Base-by-base conservation (phyloP, 2,888 invertebrate species). In the Polymixis flavicincta region DNA sequence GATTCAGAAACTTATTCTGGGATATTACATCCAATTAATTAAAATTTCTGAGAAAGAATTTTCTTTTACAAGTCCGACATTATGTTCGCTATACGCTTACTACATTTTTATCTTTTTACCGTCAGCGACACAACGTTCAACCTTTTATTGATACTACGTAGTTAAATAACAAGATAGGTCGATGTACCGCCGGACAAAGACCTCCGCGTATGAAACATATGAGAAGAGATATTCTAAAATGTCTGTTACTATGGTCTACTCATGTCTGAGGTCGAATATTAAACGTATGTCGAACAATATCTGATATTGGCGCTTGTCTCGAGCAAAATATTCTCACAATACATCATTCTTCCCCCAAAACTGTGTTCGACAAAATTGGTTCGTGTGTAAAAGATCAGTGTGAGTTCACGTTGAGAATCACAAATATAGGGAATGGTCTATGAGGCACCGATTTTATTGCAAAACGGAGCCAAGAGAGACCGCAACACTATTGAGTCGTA, bases 371-470 rank as follows among this genome's bases (percentile, higher is more conserved):
- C 82, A 85, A 89, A 92, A 92, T 90, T 91, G 90, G 89, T 90
- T 89, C 85, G 85, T 88, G 87, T 89, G 87, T 90, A 89, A 91
- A 90, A 90, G 89, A 91, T 92, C 90, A 85, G 78, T 72, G 76
- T 73, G 85, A 87, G 83, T 86, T 84, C 88, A 89, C 87, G 88
- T 84, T 74, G 84, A 69, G 90, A 92, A 91, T 92, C 89, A 89
- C 90, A 92, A 92, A 92, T 91, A 91, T 87, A 87, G 82, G 71
- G 83, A 90, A 90, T 87, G 88, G 87, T 90, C 89, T 90, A 90
- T 90, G 89, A 92, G 89, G 89, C 90, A 89, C 89, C 88, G 89
- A 90, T 93, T 94, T 94, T 93, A 94, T 94, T 91, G 91, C 92
- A 83, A 86, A 90, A 87, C 84, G 88, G 89, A 92, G 93, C 94